Conservation (phyloP, 2,113 vertebrate genomes). For the Mobula hypostoma region DNA sequence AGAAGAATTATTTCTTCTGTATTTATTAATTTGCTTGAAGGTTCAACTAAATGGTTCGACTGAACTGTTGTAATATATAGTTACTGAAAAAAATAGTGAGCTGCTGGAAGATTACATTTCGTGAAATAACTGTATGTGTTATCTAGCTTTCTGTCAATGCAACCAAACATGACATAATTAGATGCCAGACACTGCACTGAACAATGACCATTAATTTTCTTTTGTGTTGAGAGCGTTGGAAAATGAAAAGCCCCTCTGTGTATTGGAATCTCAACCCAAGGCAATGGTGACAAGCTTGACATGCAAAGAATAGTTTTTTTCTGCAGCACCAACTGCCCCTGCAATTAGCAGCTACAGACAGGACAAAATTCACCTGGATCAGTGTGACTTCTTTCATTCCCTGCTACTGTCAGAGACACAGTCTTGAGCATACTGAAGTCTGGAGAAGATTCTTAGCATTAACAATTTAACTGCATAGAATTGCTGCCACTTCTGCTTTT, state of each 20-base stretch:
- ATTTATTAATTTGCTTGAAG: neutral
- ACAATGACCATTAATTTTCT: slow-evolving; percentile 19
- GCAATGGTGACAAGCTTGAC: slow-evolving; percentile 49
- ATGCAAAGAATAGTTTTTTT: slow-evolving; percentile 39
- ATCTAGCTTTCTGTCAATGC: slow-evolving; percentile 26
- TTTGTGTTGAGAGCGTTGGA: slow-evolving; percentile 15
- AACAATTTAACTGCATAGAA: neutral
- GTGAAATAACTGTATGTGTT: slow-evolving; percentile 6
- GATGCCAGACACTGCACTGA: neutral
- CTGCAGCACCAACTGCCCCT: slow-evolving; percentile 46
- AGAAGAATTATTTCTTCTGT: slow-evolving; percentile 1
- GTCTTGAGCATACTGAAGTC: neutral
- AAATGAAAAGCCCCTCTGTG: slow-evolving; percentile 63
- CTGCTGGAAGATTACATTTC: slow-evolving; percentile 22
- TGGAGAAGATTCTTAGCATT: neutral
- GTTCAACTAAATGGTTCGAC: neutral
- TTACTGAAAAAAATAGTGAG: neutral
- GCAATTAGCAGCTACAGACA: slow-evolving; percentile 52
- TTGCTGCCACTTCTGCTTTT: neutral
- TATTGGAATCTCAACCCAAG: slow-evolving; percentile 47
- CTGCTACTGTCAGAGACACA: neutral
- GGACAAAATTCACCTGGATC: slow-evolving; percentile 51
- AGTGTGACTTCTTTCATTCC: slow-evolving; percentile 40
- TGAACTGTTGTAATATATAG: neutral
- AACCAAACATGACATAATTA: slow-evolving; percentile 28